Base-by-base conservation (phyloP, 2,888 invertebrate genomes). In the Dromius quadrimaculatus region DNA sequence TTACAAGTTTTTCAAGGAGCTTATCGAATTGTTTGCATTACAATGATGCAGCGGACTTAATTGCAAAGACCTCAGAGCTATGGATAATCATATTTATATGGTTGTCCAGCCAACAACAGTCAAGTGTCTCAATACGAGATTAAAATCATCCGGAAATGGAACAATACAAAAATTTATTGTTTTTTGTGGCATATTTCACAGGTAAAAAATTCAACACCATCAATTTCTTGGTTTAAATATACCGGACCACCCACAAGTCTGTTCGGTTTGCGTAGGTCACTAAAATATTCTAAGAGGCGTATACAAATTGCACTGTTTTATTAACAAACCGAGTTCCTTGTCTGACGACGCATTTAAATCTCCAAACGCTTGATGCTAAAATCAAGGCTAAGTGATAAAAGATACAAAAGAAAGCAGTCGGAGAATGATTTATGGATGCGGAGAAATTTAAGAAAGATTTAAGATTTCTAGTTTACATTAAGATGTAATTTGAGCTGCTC, bases 251-350 rank as follows among this genome's bases (percentile, higher is more conserved):
- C 64, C 64, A 64, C 64, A 34, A 64, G 36, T 50, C 32, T 36
- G 20, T 36, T 32, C 47, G 32, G 47, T 47, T 64, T 64, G 64
- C 64, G 64, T 64, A 64, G 64, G 64, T 64, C 45, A 64, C 64
- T 64, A 47, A 50, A 47, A 50, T 47, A 64, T 64, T 64, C 47
- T 34, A 64, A 20, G 50, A 64, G 64, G 64, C 64, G 64, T 45
- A 47, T 64, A 64, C 64, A 64, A 64, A 64, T 64, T 50, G 50
- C 64, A 63, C 19, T 59, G 50, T 54, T 54, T 54, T 54, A 54
- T 54, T 28, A 54, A 54, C 50, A 54, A 28, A 28, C 4, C 50
- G 6, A 28, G 50, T 54, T 54, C 13, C 13, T 54, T 54, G 50
- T 54, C 28, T 54, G 28, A 54, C 15, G 50, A 23, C 2, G 50